Conservation (phyloP, 2,888 invertebrate genomes). For the Carpatolechia fugitivella region DNA sequence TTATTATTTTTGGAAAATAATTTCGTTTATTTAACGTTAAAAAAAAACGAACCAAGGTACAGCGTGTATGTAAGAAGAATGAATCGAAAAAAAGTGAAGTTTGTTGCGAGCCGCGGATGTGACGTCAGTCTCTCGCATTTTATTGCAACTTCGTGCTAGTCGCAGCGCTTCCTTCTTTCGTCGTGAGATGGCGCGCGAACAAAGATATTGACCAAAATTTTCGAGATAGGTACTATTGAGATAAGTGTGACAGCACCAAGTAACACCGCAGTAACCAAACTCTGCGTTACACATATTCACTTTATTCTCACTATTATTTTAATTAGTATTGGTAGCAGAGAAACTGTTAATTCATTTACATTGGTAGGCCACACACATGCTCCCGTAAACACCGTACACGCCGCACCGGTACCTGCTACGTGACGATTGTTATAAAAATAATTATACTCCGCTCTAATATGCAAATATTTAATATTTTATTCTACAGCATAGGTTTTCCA, state of each 20-base stretch:
- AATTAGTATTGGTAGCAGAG: slow-evolving; percentile 9
- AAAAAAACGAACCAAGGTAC: no score
- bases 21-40: no score
- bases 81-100: no score
- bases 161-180: no score
- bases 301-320: slow-evolving; percentile 18
- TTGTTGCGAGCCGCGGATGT: no score
- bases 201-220: background rate
- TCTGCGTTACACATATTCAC: slow-evolving; percentile 7
- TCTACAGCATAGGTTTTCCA: background rate
- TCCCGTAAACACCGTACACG: no score
- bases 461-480: background rate
- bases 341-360: slow-evolving; percentile 18
- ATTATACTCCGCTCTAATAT: background rate
- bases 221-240: background rate
- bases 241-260: background rate
- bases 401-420: background rate
- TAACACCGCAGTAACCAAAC: slow-evolving; percentile 9
- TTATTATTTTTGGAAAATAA: no score
- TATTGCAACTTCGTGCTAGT: no score
- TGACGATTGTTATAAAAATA: slow-evolving; percentile 9
- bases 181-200: no score
- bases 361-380: slow-evolving; percentile 16
- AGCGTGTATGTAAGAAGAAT: no score
- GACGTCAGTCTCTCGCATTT: no score